Evolutionary conservation across 2,797 vertebrate species (phyloP).

Genomic region (Threskiornis aethiopicus): DNA sequence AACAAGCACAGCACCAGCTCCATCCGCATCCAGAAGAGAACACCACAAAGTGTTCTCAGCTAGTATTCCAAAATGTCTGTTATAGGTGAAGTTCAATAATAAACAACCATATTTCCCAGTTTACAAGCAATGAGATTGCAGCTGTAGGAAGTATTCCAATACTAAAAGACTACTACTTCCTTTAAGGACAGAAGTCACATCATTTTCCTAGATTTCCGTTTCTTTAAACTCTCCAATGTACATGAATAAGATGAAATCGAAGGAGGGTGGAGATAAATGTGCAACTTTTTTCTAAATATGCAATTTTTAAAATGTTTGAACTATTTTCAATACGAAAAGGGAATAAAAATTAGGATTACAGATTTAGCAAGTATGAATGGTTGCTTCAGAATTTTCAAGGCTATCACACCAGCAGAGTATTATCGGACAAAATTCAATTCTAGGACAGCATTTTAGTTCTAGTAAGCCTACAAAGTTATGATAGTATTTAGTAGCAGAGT

Average conservation of each 20-base stretch:
- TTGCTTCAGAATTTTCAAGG: background rate
- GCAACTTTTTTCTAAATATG: background rate
- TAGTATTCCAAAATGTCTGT: background rate
- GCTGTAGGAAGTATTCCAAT: background rate
- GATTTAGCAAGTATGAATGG: background rate
- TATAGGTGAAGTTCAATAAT: background rate
- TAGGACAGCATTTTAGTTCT: background rate
- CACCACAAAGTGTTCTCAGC: background rate
- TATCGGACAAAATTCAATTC: background rate
- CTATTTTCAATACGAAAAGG: background rate
- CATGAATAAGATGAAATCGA: background rate
- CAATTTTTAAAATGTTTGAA: background rate
- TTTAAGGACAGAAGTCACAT: background rate
- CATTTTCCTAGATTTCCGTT: background rate
- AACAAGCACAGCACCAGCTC: background rate
- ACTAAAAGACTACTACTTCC: background rate
- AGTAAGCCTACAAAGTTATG: background rate
- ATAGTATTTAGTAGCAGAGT: background rate
- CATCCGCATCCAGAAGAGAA: background rate
- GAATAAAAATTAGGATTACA: background rate
- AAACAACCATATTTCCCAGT: background rate
- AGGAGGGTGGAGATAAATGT: background rate
- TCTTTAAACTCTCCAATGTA: background rate
- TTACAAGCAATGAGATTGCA: background rate
- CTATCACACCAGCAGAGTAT: background rate